Conservation (phyloP, 2,888 invertebrate genomes). For the Disparrhopalites patrizii region DNA sequence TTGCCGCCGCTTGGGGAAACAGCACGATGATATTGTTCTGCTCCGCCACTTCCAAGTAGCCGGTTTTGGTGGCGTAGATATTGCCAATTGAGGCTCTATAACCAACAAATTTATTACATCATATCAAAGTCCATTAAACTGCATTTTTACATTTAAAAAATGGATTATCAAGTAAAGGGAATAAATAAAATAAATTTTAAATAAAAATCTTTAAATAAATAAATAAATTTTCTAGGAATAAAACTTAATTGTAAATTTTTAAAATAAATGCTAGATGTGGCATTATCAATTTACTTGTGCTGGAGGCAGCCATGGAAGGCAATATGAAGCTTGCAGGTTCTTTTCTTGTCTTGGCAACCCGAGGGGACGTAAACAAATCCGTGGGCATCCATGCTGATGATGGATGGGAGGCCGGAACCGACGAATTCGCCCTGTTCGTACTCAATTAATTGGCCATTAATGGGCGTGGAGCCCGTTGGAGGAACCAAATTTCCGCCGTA, state of each 20-base stretch:
- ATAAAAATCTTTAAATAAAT: neutral
- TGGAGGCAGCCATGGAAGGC: slow-evolving; percentile 41
- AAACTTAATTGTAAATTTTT: no score
- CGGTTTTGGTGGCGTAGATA: slow-evolving; percentile 39
- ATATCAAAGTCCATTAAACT: neutral
- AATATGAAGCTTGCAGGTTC: slow-evolving; percentile 38
- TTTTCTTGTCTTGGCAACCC: slow-evolving; percentile 31
- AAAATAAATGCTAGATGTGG: no score
- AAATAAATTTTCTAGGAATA: no score
- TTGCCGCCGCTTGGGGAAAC: slow-evolving; percentile 40
- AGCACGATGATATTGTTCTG: slow-evolving; percentile 41
- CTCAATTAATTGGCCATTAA: slow-evolving; percentile 22
- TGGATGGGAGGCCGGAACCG: slow-evolving; percentile 14
- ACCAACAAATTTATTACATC: neutral
- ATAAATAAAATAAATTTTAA: neutral
- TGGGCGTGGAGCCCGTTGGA: slow-evolving; percentile 27
- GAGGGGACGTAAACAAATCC: slow-evolving; percentile 41
- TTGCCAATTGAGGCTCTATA: slow-evolving; percentile 33
- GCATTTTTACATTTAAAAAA: neutral
- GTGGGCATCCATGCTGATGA: slow-evolving; percentile 35
- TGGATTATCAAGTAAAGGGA: neutral
- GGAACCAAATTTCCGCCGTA: slow-evolving; percentile 38
- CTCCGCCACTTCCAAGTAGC: slow-evolving; percentile 43
- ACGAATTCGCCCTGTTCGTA: slow-evolving; percentile 42
- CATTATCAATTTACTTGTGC: slow-evolving; percentile 25